phyloP scores from a whole-genome alignment of 1,140 invertebrate genomes.

The Danaus melanippus region DNA sequence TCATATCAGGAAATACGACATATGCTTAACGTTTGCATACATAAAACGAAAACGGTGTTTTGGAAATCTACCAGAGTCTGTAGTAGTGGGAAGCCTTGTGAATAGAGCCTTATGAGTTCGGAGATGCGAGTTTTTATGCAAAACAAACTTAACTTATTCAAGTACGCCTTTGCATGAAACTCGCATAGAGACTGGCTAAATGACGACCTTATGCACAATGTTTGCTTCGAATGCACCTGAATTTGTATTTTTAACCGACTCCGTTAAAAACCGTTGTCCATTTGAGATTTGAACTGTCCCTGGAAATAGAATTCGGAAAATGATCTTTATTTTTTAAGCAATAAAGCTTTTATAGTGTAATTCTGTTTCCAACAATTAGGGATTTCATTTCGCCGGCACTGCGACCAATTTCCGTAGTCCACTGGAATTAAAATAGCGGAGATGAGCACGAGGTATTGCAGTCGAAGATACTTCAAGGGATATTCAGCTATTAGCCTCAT shows the following conservation, averaged over 20 bases:
- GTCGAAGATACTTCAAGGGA: constrained; percentile 12
- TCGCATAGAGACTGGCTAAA: constrained; percentile 55
- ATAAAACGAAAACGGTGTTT: no score
- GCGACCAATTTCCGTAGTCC: constrained; percentile 30
- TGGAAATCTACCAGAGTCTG: no score
- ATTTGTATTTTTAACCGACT: constrained; percentile 40
- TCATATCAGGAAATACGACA: no score
- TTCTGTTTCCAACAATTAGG: constrained; percentile 34
- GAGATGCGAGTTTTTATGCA: constrained; percentile 64
- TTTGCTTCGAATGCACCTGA: constrained; percentile 26
- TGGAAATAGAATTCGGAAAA: neutral
- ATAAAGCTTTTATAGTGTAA: constrained; percentile 11
- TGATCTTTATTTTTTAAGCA: constrained; percentile 7
- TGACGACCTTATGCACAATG: constrained; percentile 37
- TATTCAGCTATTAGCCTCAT: constrained; percentile 11
- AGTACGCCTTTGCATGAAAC: constrained; percentile 57
- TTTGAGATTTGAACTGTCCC: constrained; percentile 13
- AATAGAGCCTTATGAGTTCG: constrained; percentile 31
- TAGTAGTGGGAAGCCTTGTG: neutral
- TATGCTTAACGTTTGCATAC: no score
- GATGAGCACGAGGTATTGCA: constrained; percentile 19
- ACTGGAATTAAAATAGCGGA: constrained; percentile 29
- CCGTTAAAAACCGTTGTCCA: constrained; percentile 26
- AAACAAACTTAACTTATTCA: constrained; percentile 63
- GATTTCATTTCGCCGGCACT: constrained; percentile 34